Conservation (phyloP, 2,888 invertebrate species). For the Lasioglossum oenotherae region DNA sequence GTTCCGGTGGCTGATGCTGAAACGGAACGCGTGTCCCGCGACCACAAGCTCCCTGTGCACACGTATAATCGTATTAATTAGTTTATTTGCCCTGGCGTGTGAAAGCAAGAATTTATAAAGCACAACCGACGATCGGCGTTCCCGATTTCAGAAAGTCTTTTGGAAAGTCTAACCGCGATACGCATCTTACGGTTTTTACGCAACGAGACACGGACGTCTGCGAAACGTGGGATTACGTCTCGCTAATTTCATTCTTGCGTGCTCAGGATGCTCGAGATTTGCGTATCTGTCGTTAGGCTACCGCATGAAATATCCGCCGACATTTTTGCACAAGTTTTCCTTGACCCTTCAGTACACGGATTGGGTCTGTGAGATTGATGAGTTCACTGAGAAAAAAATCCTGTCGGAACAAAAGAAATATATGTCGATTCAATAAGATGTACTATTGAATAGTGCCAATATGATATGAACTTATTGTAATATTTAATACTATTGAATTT, state of each 20-base stretch:
- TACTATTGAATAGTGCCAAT: no score
- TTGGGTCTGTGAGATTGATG: neutral
- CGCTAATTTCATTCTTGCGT: neutral
- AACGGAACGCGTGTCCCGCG: neutral
- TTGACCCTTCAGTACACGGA: neutral
- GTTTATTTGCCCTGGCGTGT: neutral
- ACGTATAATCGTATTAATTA: neutral
- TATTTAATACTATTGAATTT: no score
- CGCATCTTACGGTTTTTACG: neutral
- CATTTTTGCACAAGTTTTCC: neutral
- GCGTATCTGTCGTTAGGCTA: neutral
- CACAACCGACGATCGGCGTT: neutral
- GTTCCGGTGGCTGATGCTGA: neutral
- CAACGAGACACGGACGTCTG: neutral
- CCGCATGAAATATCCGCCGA: neutral
- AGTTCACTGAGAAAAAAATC: no score
- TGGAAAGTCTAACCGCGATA: neutral
- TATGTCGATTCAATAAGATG: no score
- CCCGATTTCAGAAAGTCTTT: slow-evolving; percentile 2
- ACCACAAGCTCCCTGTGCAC: neutral
- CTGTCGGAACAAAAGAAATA: no score
- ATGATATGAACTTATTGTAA: no score
- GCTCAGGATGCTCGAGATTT: neutral
- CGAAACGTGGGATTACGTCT: neutral
- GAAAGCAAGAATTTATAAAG: neutral